These are phyloP conservation scores for Manis pentadactyla DNA, from an alignment of 2,797 vertebrate genomes.

Conservation along the genomic window DNA sequence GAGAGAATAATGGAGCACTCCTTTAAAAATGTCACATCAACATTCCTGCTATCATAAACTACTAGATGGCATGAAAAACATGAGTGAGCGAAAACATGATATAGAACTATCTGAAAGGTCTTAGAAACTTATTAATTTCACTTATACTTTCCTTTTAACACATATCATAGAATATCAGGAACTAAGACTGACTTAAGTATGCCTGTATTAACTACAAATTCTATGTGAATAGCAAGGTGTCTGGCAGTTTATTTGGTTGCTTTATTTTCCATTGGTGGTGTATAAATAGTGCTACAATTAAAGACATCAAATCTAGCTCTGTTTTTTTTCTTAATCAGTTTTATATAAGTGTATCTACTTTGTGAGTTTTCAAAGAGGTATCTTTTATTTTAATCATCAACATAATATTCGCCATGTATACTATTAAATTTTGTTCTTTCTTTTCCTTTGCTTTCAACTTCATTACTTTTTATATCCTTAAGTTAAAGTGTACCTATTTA, in stretches of 20 bases:
- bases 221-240: not conserved
- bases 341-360: not conserved
- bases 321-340: not conserved
- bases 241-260: not conserved
- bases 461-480: not conserved
- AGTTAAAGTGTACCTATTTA: not conserved
- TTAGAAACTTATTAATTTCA: not conserved
- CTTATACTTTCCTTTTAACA: not conserved
- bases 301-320: not conserved
- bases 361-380: not conserved
- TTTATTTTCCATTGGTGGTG: not conserved
- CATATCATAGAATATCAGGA: not conserved
- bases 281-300: not conserved
- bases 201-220: not conserved
- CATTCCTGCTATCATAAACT: not conserved
- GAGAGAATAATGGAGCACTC: not conserved
- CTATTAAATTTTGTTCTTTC: not conserved
- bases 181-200: not conserved
- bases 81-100: not conserved
- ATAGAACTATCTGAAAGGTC: not conserved
- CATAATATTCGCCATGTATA: not conserved
- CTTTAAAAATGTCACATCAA: not conserved
- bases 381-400: not conserved
- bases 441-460: not conserved
- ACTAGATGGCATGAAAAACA: not conserved